Base-by-base conservation (phyloP, 2,113 vertebrate species). In the Cololabis saira region DNA sequence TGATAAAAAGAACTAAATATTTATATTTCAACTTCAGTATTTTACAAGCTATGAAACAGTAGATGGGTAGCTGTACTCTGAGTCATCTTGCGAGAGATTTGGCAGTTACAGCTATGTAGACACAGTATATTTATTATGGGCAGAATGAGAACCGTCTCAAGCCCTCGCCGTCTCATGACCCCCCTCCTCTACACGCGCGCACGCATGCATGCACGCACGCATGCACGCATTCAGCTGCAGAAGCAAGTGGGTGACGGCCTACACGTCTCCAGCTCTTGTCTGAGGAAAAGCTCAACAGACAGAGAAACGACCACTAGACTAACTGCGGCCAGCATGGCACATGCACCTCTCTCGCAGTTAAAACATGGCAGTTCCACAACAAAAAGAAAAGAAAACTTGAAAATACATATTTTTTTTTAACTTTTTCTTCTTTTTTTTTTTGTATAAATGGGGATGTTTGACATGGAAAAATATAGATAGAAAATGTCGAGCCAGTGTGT, bases 91-190 rank as follows among this genome's bases (percentile, higher is more conserved):
- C 72, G 19, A 81, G 78, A 91, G 86, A 90, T 93, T 93, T 92
- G 93, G 93, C 93, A 94, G 92, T 94, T 92, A 92, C 91, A 93
- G 89, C 91, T 93, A 89, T 87, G 88, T 88, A 81, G 86, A 92
- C 88, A 92, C 91, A 91, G 86, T 92, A 92, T 92, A 90, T 78
- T 87, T 77, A 74, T 89, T 70, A 80, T 51, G 68, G 83, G 81
- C 72, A 70, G 71, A 78, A 84, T 71, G 72, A 73, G 85, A 86
- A 80, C 24, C 65, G 60, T 74, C 78, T 79, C 63, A 67, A 68
- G 77, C 47, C 76, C 71, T 68, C 53, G 47, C 67, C 65, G 71
- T 33, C 44, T 43, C 61, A 60, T 70, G 57, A 67, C 53, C 60
- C 56, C 33, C 63, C 19, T 21, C 40, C 12, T 16, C 12, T 12